Evolutionary conservation across 2,797 vertebrate species (phyloP).

Genomic region (Pseudochromis fuscus): DNA sequence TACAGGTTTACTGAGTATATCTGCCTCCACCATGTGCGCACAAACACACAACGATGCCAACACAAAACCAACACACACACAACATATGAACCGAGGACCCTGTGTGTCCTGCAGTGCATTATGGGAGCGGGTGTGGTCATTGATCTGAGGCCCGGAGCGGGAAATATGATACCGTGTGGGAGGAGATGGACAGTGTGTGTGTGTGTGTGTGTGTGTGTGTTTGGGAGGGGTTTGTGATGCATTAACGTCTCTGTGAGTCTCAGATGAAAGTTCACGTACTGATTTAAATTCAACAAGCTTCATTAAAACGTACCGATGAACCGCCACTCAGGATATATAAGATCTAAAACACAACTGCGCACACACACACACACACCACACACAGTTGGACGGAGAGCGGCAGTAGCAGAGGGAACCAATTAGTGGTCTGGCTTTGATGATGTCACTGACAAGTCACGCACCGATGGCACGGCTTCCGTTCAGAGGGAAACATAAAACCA

Average conservation of each 20-base stretch:
- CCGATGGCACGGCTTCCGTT: slow-evolving; percentile 83
- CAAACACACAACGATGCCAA: background rate
- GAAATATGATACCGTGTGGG: slow-evolving; percentile 73
- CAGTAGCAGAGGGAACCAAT: slow-evolving; percentile 86
- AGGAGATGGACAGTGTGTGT: slow-evolving; percentile 50
- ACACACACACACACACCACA: slow-evolving; percentile 14
- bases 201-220: slow-evolving; percentile 21
- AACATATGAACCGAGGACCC: slow-evolving; percentile 42
- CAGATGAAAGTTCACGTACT: slow-evolving; percentile 24
- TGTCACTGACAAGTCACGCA: slow-evolving; percentile 85
- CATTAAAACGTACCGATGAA: slow-evolving; percentile 40
- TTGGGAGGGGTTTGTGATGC: slow-evolving; percentile 10
- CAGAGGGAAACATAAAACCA: slow-evolving; percentile 73
- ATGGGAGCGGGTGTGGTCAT: slow-evolving; percentile 75
- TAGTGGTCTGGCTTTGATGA: slow-evolving; percentile 86
- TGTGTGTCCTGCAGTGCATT: slow-evolving; percentile 67
- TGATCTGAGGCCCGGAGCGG: slow-evolving; percentile 62
- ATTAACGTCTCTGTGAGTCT: slow-evolving; percentile 29
- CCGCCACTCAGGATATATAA: slow-evolving; percentile 20
- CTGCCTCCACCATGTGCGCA: background rate
- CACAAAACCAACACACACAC: slow-evolving; percentile 50
- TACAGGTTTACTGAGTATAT: slow-evolving; percentile 19
- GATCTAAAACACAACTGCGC: slow-evolving; percentile 39
- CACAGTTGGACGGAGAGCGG: slow-evolving; percentile 42
- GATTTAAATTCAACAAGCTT: slow-evolving; percentile 37